Base-by-base conservation (phyloP, 2,888 invertebrate species). In the Iphiclides podalirius region DNA sequence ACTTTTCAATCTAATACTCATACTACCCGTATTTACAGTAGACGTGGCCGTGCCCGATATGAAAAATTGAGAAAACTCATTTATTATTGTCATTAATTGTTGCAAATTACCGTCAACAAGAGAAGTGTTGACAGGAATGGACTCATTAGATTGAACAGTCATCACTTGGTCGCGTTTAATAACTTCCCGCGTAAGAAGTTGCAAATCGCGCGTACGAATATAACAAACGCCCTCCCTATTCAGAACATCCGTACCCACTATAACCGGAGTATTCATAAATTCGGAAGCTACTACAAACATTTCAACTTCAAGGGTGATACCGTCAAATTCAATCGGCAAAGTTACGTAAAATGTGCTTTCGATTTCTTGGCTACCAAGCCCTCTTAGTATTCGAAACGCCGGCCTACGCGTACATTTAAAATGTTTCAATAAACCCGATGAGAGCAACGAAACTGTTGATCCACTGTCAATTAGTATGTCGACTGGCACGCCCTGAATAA, bases 391-490 rank as follows among this genome's bases (percentile, higher is more conserved):
- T 11, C 52, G 47, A 11, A 15, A 17, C 7, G 11, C 36, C 4
- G 48, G 47, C 28, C 42, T 52, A 4, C 31, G 16, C 8, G 33
- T n/a, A 47, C 31, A 42, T 3, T 37, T 12, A 34, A 57, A 45
- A 23, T 57, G 35, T 15, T 57, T 55, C 2, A 57, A 13, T 8
- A 52, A 34, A 1, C 28, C 43, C 0, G 45, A 37, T 0, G 60
- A 57, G 0, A 59, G 55, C 0, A 63, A 17, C 1, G 59, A 60
- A n/a, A 60, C 37, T 7, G 50, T 36, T 0, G 59, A 54, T 0
- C 62, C 59, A 11, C 54, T 58, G 34, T 61, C 59, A 7, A 61
- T 58, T 1, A 64, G 39, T 1, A 62, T 42, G 9, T 64, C 60
- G 2, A 59, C 46, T 2, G 52, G 44, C 31, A 40, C 42, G 8